Conservation (phyloP, 2,797 vertebrate genomes). For the Hippopotamyrus pictus region DNA sequence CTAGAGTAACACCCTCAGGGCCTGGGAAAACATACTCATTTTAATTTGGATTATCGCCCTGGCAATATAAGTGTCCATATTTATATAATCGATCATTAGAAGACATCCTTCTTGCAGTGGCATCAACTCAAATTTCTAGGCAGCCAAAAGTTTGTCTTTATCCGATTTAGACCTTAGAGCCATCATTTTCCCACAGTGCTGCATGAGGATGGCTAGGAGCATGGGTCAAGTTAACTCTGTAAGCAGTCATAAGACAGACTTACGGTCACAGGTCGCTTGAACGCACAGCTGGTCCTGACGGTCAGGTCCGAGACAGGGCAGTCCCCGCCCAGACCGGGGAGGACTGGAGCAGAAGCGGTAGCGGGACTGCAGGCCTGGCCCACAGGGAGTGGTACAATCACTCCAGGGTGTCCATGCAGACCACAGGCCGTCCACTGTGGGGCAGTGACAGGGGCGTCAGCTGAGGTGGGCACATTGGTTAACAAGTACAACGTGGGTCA, state of each 20-base stretch:
- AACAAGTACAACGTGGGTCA: not conserved
- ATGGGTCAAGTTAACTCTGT: not conserved
- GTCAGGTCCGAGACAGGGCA: slow-evolving; percentile 64
- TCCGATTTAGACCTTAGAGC: not conserved
- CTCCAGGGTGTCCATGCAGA: slow-evolving; percentile 81
- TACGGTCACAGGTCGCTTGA: slow-evolving; percentile 57
- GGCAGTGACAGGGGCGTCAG: not conserved
- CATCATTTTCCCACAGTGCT: not conserved
- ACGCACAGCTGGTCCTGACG: slow-evolving; percentile 70
- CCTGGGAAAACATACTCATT: not conserved
- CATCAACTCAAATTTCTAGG: not conserved
- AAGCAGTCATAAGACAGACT: slow-evolving; percentile 37
- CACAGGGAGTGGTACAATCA: slow-evolving; percentile 69
- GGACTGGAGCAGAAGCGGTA: slow-evolving; percentile 72
- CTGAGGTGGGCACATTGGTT: not conserved
- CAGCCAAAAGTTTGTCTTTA: not conserved
- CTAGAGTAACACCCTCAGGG: not conserved
- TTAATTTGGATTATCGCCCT: not conserved
- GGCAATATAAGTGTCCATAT: not conserved
- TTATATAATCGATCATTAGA: not conserved
- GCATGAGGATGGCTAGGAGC: not conserved
- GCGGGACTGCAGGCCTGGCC: slow-evolving; percentile 63
- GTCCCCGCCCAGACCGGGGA: slow-evolving; percentile 44
- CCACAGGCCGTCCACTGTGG: slow-evolving; percentile 63
- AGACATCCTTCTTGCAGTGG: not conserved